phyloP scores from a whole-genome alignment of 92 coral and sea anemone genomes.

The Palythoa grandis region DNA sequence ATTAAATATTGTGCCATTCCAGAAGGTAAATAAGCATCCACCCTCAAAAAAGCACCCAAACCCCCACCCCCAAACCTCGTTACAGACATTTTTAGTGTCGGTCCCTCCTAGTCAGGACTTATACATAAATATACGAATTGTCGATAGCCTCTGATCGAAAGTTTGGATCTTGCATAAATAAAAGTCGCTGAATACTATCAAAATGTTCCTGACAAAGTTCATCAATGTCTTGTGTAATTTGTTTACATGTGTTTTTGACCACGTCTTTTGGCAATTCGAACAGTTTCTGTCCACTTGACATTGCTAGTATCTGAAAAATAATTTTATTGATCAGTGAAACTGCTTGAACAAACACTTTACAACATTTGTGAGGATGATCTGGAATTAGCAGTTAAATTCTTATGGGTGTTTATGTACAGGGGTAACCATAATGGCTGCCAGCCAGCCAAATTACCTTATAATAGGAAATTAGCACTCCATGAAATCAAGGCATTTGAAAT shows the following conservation, averaged over 20 bases:
- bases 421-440: too few species aligned
- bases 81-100: too few species aligned
- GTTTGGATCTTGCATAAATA: conserved; percentile 6
- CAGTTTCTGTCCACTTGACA: conserved; percentile 37
- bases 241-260: conserved; percentile 11
- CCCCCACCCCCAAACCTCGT: too few species aligned
- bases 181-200: conserved; percentile 18
- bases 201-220: conserved; percentile 24
- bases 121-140: neutral
- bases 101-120: too few species aligned
- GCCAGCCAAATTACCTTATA: too few species aligned
- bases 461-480: too few species aligned
- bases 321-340: neutral
- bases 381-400: too few species aligned
- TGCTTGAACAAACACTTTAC: neutral
- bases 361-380: neutral
- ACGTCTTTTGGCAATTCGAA: conserved; percentile 22
- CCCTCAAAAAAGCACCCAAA: too few species aligned
- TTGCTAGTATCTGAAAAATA: conserved; percentile 28
- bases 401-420: too few species aligned
- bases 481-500: too few species aligned
- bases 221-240: conserved; percentile 1
- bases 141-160: conserved; percentile 1
- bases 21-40: too few species aligned
- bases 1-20: too few species aligned